Evolutionary conservation across 2,888 invertebrate genomes (phyloP).

Genomic region (Salpingus planirostris): DNA sequence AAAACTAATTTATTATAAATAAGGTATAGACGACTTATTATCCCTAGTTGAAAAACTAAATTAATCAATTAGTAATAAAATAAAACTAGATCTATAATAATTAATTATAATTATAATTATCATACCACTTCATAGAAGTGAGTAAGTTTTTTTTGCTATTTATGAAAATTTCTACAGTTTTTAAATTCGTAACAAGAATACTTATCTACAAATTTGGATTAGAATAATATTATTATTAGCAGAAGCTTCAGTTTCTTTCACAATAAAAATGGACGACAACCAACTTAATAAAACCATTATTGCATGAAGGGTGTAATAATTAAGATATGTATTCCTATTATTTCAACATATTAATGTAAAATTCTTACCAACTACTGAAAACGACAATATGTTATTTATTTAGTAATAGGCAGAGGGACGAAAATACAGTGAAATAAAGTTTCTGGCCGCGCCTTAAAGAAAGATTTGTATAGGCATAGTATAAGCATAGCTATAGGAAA

Average conservation of each 20-base stretch:
- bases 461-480: no score
- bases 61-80: no score
- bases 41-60: no score
- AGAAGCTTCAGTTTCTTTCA: no score
- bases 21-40: neutral
- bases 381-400: no score
- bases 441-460: constrained; percentile 7
- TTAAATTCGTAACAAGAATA: constrained; percentile 39
- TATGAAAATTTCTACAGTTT: constrained; percentile 25
- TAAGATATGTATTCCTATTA: constrained; percentile 31
- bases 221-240: constrained; percentile 17
- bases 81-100: no score
- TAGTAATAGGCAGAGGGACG: no score
- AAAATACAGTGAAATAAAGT: constrained; percentile 8
- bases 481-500: constrained; percentile 22
- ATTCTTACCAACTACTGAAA: constrained; percentile 2
- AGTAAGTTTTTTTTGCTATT: constrained; percentile 18
- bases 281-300: constrained; percentile 21
- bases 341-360: constrained; percentile 13
- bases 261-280: constrained; percentile 11
- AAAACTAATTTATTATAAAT: neutral
- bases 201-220: constrained; percentile 29
- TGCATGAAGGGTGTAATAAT: no score
- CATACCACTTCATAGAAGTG: constrained; percentile 33
- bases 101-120: no score